phyloP scores from a whole-genome alignment of 2,113 vertebrate species.

The Erpornis zantholeuca region DNA sequence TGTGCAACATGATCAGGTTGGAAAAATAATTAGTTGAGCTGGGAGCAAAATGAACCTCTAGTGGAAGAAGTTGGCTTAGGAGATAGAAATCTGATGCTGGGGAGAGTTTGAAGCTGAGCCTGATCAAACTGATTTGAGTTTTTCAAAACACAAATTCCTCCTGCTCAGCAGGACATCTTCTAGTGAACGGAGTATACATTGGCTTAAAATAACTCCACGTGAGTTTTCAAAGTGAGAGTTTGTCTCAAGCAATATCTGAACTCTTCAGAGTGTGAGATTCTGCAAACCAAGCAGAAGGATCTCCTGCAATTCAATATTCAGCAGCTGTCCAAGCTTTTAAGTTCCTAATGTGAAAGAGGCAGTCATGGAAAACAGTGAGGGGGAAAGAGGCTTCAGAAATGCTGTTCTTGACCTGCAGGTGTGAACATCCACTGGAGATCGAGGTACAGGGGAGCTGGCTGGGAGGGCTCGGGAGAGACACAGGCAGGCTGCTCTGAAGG shows the following conservation, averaged over 20 bases:
- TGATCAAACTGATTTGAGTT: neutral
- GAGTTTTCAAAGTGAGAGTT: neutral
- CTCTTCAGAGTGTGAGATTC: neutral
- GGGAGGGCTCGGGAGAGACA: neutral
- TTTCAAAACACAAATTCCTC: neutral
- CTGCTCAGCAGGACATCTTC: neutral
- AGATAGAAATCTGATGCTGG: neutral
- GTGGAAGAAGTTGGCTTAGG: neutral
- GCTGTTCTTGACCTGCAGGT: neutral
- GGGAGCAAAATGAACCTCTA: neutral
- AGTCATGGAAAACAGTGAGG: neutral
- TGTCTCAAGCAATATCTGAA: neutral
- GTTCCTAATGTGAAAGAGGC: neutral
- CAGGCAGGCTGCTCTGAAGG: neutral
- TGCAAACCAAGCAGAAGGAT: neutral
- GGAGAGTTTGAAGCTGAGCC: neutral
- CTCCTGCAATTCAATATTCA: slow-evolving; percentile 23
- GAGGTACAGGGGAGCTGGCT: neutral
- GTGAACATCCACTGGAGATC: neutral
- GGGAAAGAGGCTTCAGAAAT: neutral
- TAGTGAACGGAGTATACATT: neutral
- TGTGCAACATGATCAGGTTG: neutral
- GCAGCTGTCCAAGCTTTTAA: slow-evolving; percentile 20
- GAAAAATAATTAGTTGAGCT: slow-evolving; percentile 3
- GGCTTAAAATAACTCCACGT: neutral